Conservation (phyloP, 2,888 invertebrate species). For the Aquatica leii region DNA sequence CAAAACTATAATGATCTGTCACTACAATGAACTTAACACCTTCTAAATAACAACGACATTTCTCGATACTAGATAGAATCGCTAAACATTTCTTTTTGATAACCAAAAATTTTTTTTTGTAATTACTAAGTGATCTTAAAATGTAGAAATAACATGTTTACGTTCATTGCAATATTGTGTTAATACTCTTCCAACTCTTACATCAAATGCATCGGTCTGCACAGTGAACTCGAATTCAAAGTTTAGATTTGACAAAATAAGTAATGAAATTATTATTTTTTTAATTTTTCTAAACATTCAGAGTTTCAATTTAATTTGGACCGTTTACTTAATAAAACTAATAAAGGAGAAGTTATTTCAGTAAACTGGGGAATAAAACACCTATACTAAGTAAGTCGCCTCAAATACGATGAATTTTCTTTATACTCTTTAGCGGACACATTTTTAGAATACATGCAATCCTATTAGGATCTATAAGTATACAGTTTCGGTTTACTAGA, state of each 20-base stretch:
- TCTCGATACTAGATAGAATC: not conserved
- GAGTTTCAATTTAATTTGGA: conserved; percentile 14
- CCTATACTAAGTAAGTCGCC: conserved; percentile 30
- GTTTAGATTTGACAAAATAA: conserved; percentile 24
- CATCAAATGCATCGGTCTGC: too few relatives aligned
- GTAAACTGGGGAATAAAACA: not conserved
- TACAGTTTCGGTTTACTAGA: conserved; percentile 43
- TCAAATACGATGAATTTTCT: conserved; percentile 22
- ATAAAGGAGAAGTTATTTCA: too few relatives aligned
- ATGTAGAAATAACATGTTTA: conserved; percentile 22
- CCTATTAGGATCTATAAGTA: conserved; percentile 42
- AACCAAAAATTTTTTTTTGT: too few relatives aligned
- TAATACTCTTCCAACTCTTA: conserved; percentile 17
- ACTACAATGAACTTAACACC: too few relatives aligned
- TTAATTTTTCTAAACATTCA: conserved; percentile 13
- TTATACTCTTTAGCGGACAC: conserved; percentile 31
- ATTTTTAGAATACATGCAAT: too few relatives aligned
- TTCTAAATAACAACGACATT: not conserved
- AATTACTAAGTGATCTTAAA: conserved; percentile 18
- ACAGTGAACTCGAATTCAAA: conserved; percentile 23
- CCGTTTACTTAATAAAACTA: conserved; percentile 31
- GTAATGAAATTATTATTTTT: conserved; percentile 16
- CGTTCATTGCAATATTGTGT: too few relatives aligned
- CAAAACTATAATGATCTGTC: too few relatives aligned
- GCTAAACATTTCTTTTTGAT: too few relatives aligned